A percentile compares a stretch with the other conserved stretches of the same genome.
Evolutionary conservation across 2,113 vertebrate genomes (phyloP).

Genomic region (Anseranas semipalmata): DNA sequence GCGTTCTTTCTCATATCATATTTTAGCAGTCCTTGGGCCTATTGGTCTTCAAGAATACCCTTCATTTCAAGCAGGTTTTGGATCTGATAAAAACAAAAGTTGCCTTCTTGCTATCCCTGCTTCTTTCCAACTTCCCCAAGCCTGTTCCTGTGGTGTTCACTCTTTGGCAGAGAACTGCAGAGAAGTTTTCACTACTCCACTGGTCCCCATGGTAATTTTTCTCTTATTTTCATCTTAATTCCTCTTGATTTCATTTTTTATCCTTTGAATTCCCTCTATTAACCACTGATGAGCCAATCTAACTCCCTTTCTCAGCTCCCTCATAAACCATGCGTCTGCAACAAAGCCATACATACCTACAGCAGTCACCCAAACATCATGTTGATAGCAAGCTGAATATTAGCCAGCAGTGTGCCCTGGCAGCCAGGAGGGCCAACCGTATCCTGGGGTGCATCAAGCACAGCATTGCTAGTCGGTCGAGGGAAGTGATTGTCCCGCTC

Average conservation of each 20-base stretch:
- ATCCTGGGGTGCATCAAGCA: no score
- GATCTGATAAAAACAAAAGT: not conserved
- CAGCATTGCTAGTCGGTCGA: no score
- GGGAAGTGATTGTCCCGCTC: no score
- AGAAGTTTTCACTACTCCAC: not conserved
- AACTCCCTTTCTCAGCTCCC: not conserved
- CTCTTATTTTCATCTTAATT: not conserved
- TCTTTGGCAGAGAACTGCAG: not conserved
- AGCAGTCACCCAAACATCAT: no score
- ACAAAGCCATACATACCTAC: not conserved
- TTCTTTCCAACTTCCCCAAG: not conserved
- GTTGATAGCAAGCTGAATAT: no score
- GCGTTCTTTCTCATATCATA: not conserved
- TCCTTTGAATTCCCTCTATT: not conserved
- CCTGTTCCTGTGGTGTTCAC: not conserved
- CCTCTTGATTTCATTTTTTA: not conserved
- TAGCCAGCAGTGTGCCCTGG: no score
- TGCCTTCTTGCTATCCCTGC: not conserved
- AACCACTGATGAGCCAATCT: not conserved
- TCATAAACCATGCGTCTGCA: not conserved
- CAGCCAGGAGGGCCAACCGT: no score
- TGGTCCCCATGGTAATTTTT: not conserved
- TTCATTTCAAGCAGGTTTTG: not conserved
- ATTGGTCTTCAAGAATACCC: not conserved
- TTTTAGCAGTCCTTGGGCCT: not conserved